Base-by-base conservation (phyloP, 2,113 vertebrate species). In the Cygnus atratus region DNA sequence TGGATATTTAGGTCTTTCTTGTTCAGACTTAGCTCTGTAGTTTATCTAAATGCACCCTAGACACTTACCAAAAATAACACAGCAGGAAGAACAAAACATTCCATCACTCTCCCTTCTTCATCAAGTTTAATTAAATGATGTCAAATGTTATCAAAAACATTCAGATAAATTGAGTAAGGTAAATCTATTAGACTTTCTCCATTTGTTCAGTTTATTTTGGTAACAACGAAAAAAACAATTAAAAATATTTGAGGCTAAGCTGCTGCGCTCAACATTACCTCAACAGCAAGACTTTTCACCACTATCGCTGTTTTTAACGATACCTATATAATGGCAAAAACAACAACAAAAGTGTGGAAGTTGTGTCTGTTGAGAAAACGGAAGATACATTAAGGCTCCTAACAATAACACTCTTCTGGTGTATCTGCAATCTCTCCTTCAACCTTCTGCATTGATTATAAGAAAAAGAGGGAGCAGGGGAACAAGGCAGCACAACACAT, bases 161-260 rank as follows among this genome's bases (percentile, higher is more conserved):
- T 96, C 65, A 13, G 13, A 55, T 48, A 74, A 95, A 62, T 68
- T 44, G 67, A 59, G 80, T 68, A 95, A 94, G 93, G 82, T 59
- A 94, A 93, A 65, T 48, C 84, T 98, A 98, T 98, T 98, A 98
- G 86, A 91, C 61, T 97, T 92, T 95, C 92, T 61, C 84, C 54
- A 87, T 90, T 97, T 95, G 95, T 97, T 87, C 97, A 82, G 55
- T 96, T 90, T 93, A 92, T 95, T 96, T 96, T 87, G 90, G 94
- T 96, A 96, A 95, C 82, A 96, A 92, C 29, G 76, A 96, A 58
- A 73, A 72, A 39, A 41, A 86, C 97, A 98, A 98, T 98, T 98
- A 98, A 95, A 98, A 97, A 97, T 97, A 97, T 98, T 96, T 98
- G 96, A 97, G 96, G 94, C 91, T 96, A 92, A 74, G 89, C 97